A percentile compares a stretch with the other conserved stretches of the same genome.
These are phyloP conservation scores for Leiothrix lutea DNA, from an alignment of 2,113 vertebrate species.

Conservation along the genomic window DNA sequence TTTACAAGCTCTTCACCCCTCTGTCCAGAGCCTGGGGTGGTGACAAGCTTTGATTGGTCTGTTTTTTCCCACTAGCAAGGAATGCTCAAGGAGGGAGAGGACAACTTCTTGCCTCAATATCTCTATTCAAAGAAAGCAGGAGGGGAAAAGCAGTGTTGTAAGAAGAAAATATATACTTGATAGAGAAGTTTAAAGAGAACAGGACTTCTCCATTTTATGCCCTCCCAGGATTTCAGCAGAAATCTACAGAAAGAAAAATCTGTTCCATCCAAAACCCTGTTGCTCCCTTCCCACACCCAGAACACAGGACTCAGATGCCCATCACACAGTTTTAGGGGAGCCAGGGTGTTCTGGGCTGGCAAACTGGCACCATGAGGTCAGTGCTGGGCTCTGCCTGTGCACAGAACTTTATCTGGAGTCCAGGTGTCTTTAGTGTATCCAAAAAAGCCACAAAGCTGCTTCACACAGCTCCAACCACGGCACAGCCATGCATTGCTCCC, in stretches of 20 bases:
- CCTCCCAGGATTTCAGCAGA: background rate
- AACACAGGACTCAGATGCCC: background rate
- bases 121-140: background rate
- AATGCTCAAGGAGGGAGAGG: background rate
- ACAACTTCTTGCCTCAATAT: background rate
- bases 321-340: background rate
- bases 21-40: background rate
- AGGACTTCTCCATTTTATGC: background rate
- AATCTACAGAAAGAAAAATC: background rate
- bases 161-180: background rate
- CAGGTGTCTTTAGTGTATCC: background rate
- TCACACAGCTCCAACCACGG: rapidly evolving
- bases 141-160: background rate
- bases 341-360: background rate
- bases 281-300: background rate
- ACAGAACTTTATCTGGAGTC: background rate
- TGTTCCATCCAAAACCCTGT: background rate
- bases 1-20: background rate
- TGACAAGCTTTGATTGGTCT: background rate
- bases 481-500: background rate
- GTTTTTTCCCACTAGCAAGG: background rate
- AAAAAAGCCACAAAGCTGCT: background rate
- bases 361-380: background rate
- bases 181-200: background rate
- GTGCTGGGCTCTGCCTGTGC: background rate